Conservation (phyloP, 2,888 invertebrate species). For the Baronia brevicornis region DNA sequence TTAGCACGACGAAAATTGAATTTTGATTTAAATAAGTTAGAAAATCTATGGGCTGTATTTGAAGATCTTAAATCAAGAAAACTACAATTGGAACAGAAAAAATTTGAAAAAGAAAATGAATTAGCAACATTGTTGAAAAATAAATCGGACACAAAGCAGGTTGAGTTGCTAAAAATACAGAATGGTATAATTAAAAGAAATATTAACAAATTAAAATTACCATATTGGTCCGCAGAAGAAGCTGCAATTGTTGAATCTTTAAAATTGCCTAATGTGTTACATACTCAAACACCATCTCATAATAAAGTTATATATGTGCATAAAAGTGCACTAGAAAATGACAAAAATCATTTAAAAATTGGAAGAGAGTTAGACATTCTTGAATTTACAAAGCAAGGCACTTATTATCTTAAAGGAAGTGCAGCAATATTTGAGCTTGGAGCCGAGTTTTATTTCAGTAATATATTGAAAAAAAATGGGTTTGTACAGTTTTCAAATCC, state of each 20-base stretch:
- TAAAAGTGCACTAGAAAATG: constrained; percentile 35
- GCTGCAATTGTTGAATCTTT: constrained; percentile 78
- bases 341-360: constrained; percentile 72
- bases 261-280: constrained; percentile 81
- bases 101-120: constrained; percentile 59
- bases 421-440: constrained; percentile 83
- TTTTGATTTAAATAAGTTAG: constrained; percentile 72
- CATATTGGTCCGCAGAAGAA: constrained; percentile 84
- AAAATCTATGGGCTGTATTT: constrained; percentile 78
- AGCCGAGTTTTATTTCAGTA: constrained; percentile 68
- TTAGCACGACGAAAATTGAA: constrained; percentile 70
- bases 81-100: constrained; percentile 65
- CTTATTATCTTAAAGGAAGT: constrained; percentile 79
- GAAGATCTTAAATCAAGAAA: constrained; percentile 70
- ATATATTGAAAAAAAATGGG: constrained; percentile 52
- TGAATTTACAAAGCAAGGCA: constrained; percentile 75
- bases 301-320: constrained; percentile 41
- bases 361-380: constrained; percentile 70
- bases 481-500: constrained; percentile 83
- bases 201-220: constrained; percentile 77
- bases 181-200: constrained; percentile 76
- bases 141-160: constrained; percentile 45
- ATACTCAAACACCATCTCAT: constrained; percentile 76
- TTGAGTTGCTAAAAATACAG: constrained; percentile 74
- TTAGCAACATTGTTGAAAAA: constrained; percentile 59